Evolutionary conservation across 1,140 invertebrate genomes (phyloP), one percentile per base, ranked within the genome.

Genomic region (Aphaenogaster ashmeadi): DNA sequence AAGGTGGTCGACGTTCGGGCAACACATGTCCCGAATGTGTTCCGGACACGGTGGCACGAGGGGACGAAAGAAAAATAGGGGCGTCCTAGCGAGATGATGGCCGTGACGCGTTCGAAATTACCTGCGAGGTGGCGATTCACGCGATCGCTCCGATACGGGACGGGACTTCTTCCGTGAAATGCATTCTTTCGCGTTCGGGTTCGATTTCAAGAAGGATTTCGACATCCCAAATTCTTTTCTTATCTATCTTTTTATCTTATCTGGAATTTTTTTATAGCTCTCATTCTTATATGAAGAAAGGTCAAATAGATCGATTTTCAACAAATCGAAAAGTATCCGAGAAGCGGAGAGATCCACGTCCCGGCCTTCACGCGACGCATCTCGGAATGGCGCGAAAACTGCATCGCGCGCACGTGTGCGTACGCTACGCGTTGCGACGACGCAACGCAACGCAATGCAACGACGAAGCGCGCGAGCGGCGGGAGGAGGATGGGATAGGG

Each of bases 21-120:
- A 90, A 92, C 92, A 93, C 93, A 91, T 94, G 93, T 94, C 88
- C 80, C 60, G 86, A 93, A 93, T 88, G 87, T 92, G 91, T 93
- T 89, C 79, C 81, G 71, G 54, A 41, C 52, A 50, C 54, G 15
- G 58, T 67, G 60, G 18, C 44, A 75, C 52, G 38, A 69, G n/a
- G 71, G 60, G 13, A 33, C 72, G 64, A 60, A 83, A 77, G 71
- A 71, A 81, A 80, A 90, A 78, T 87, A 83, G 36, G 71, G 60
- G 13, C 54, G 54, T 66, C 38, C 47, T 27, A 21, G 18, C 5
- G 38, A 60, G 41, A 58, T 18, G 27, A n/a, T 13, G 67, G 54
- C 9, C 80, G 9, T 27, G 27, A 18, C 41, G 21, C 47, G 18
- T 15, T 77, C 54, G 38, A 69, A 79, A 87, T 87, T 87, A 87